Base-by-base conservation (phyloP, 2,888 invertebrate genomes). In the Zaprionus lineosus region DNA sequence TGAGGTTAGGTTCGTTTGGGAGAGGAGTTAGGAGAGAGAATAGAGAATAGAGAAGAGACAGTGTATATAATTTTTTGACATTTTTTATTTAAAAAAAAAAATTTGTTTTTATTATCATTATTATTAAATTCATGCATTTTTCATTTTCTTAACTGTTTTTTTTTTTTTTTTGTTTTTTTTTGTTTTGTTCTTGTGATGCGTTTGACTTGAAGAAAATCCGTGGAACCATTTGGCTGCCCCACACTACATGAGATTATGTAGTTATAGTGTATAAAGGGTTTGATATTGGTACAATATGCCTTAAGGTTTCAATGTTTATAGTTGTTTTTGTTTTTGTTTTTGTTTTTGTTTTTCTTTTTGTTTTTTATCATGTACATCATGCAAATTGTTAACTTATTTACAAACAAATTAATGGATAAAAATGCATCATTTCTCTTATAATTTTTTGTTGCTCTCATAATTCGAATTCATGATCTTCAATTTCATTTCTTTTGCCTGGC, bases 311-410 rank as follows among this genome's bases (percentile, higher is more conserved):
- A 53, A n/a, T n/a, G n/a, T n/a, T 29, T 56, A 16, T 37, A 11
- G 15, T 53, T 37, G n/a, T n/a, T n/a, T n/a, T n/a, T n/a, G n/a
- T n/a, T n/a, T n/a, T n/a, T n/a, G n/a, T n/a, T n/a, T n/a, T n/a
- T n/a, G n/a, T n/a, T n/a, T n/a, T n/a, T n/a, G n/a, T n/a, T n/a
- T n/a, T n/a, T 67, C 52, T 44, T 55, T 58, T 59, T 56, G 50
- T 48, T 57, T 61, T 66, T 74, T 66, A 66, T 71, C 64, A 63
- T 74, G 43, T 71, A 69, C 71, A 69, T 72, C 63, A 67, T 79
- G 70, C 64, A 72, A 47, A 78, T 72, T 53, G 52, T 73, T 84
- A 79, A 85, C 81, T 74, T 78, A 78, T 84, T 83, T 82, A 77
- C 85, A 75, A 79, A 79, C 65, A 73, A 71, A 71, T 72, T 84